These are phyloP conservation scores for Leucozona laternaria DNA, from an alignment of 2,888 invertebrate species.

Conservation along the genomic window DNA sequence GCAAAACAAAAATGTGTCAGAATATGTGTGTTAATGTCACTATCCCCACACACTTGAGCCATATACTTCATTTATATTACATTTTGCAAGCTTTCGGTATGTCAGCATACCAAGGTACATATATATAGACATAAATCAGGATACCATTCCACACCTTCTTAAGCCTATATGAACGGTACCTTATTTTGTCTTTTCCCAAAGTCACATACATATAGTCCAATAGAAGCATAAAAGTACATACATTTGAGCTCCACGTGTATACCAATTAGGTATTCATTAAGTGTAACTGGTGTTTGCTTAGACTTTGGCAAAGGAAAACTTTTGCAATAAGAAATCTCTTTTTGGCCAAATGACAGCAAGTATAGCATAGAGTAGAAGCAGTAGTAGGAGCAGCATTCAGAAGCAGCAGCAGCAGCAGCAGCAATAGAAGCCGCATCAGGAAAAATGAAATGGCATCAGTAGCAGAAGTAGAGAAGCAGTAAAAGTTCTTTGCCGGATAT, in stretches of 20 bases:
- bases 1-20: background rate
- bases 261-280: slow-evolving; percentile 71
- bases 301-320: slow-evolving; percentile 61
- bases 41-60: background rate
- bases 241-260: slow-evolving; percentile 41
- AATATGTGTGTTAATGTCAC: slow-evolving; percentile 26
- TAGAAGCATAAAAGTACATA: background rate
- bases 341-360: slow-evolving; percentile 38
- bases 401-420: slow-evolving; percentile 11
- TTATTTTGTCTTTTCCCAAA: slow-evolving; percentile 23
- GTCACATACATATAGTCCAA: slow-evolving; percentile 9
- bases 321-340: slow-evolving; percentile 70
- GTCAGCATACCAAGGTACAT: background rate
- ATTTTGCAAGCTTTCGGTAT: slow-evolving; percentile 13
- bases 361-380: slow-evolving; percentile 17
- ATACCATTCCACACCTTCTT: slow-evolving; percentile 20
- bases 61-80: slow-evolving; percentile 19
- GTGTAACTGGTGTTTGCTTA: slow-evolving; percentile 65
- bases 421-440: slow-evolving; percentile 5
- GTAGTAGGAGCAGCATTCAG: background rate
- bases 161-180: background rate
- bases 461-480: slow-evolving; percentile 13
- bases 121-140: slow-evolving; percentile 14
- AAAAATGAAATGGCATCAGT: slow-evolving; percentile 49
- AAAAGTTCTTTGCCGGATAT: slow-evolving; percentile 67